Evolutionary conservation across 2,797 vertebrate genomes (phyloP), one percentile per base, ranked within the genome.

Genomic region (Synanceia verrucosa): DNA sequence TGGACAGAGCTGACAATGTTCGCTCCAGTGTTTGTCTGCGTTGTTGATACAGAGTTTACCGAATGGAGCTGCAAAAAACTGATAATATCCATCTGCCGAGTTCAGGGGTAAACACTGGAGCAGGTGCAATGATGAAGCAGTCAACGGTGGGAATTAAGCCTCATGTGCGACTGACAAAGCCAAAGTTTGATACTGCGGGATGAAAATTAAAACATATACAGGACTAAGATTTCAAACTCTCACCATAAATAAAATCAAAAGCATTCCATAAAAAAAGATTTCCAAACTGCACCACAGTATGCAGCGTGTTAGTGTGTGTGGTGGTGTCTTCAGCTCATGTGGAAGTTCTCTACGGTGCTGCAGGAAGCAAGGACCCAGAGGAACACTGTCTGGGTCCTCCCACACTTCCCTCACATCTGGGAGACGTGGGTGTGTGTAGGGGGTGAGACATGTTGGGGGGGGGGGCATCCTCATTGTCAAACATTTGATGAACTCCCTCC

Each of bases 311-410:
- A 4, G 19, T 19, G 26, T 59, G 34, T 81, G 64, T 76, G 50
- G 73, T 63, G 52, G 63, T 83, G 76, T 79, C 82, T 81, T 79
- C 46, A 79, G 70, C 86, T 86, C 83, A 90, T 89, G 89, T 88
- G 83, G 80, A 78, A 79, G 81, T 86, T 82, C 77, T 88, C 78
- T 69, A 73, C 74, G 76, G 78, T 82, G 83, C 84, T 76, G 88
- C 91, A 93, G 93, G 92, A 93, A 93, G 88, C 61, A 16, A 67
- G 72, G 87, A 92, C 91, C 88, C 91, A 47, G 76, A 89, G 89
- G 91, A 93, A 78, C 89, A 93, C 73, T 62, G 53, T 28, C 43
- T 69, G 56, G 79, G 79, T 80, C 86, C 81, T 78, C 89, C 88
- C 69, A 87, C 52, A 75, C 80, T 86, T 86, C 88, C 89, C 82